Evolutionary conservation across 2,888 invertebrate species (phyloP).

Genomic region (Pterobdella sp.): DNA sequence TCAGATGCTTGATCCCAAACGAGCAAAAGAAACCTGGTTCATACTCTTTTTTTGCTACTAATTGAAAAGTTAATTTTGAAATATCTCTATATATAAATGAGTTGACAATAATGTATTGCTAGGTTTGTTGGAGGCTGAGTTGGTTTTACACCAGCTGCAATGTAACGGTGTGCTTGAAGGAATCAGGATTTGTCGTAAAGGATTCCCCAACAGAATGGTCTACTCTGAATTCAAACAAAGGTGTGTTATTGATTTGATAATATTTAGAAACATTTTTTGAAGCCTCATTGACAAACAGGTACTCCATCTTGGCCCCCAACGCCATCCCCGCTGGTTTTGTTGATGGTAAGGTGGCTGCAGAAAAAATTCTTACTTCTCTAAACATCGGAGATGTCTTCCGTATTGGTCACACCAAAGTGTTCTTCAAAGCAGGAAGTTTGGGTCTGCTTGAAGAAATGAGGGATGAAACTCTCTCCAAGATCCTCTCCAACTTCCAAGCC

Average conservation of each 20-base stretch:
- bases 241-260: conserved; percentile 55
- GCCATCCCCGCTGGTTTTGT: conserved; percentile 56
- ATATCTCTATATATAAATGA: not conserved
- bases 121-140: conserved; percentile 91
- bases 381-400: conserved; percentile 88
- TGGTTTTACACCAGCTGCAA: conserved; percentile 99
- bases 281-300: conserved; percentile 22
- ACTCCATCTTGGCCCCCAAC: conserved; percentile 93
- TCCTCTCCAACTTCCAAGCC: conserved; percentile 82
- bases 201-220: conserved; percentile 99
- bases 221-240: conserved; percentile 99
- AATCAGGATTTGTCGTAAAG: conserved; percentile 98
- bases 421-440: conserved; percentile 99
- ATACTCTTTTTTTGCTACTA: no score
- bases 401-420: conserved; percentile 99
- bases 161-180: conserved; percentile 99
- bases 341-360: conserved; percentile 62
- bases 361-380: conserved; percentile 53
- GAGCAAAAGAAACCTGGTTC: conserved; percentile 51
- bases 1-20: conserved; percentile 99
- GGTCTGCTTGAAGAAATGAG: conserved; percentile 99
- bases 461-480: conserved; percentile 92
- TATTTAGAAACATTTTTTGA: not conserved
- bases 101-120: not conserved
- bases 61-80: no score